Base-by-base conservation (phyloP, 2,888 invertebrate genomes). In the Erebia palarica region DNA sequence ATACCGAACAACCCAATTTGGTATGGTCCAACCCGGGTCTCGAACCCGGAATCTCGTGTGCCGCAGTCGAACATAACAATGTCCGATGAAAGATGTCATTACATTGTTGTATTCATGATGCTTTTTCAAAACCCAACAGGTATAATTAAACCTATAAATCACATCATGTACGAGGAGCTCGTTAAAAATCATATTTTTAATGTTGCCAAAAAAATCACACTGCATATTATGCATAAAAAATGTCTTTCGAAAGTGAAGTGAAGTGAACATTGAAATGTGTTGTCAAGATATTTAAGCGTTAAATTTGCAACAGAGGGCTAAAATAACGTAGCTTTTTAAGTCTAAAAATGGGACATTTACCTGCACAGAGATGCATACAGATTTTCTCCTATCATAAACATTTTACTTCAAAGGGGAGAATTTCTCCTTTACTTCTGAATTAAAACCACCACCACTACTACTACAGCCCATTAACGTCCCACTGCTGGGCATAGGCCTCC, bases 201-300 rank as follows among this genome's bases (percentile, higher is more conserved):
- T 65, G 59, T 51, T 42, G 18, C 27, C n/a, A 42, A 53, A 55
- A 67, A 36, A 36, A 36, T 36, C 36, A 36, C 36, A 36, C 36
- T 36, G 36, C 47, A 13, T 47, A 44, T 10, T 44, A 3, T 3
- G 47, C 63, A 72, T 69, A 72, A 68, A 72, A 55, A 55, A 3
- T 60, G 53, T 49, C 18, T 55, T 68, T 57, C 57, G 64, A 59
- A 70, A 73, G 68, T 18, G 55, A 60, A 66, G 66, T 67, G 58
- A 70, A 73, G 67, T 70, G 53, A 73, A 73, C 73, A 71, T 65
- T 70, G 65, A 44, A 53, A 58, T 55, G 70, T 70, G 59, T 47
- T 18, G 11, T 47, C 47, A 61, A 13, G 61, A 61, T 60, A 42
- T 16, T 16, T 16, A 16, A 36, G 18, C 16, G 44, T 13, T 18